Base-by-base conservation (phyloP, 2,888 invertebrate species). In the Argyresthia goedartella region DNA sequence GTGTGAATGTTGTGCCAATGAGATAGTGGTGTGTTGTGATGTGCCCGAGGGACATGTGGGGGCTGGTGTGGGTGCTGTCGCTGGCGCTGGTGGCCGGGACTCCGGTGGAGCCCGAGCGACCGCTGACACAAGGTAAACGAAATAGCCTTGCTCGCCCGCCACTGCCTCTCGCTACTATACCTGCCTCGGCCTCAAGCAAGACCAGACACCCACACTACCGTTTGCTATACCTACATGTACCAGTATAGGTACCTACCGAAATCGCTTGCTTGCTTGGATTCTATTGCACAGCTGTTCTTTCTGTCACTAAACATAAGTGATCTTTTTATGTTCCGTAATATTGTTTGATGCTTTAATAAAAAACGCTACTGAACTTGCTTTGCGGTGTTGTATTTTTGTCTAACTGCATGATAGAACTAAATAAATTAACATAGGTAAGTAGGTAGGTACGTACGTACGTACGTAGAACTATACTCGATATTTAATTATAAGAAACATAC, bases 11-110 rank as follows among this genome's bases (percentile, higher is more conserved):
- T 80, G 84, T 86, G 84, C 81, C 81, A 84, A 86, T 86, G 86
- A 86, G 86, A 85, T 86, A 86, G 86, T 86, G 85, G 67, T 75
- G 82, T 85, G 84, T 71, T 81, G 86, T 86, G 86, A 84, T 84
- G 85, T 82, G 84, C 81, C 76, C 81, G 76, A 81, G 86, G 85
- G 81, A 85, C 80, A 77, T 86, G 81, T 82, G 85, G 85, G 76
- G 81, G 64, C 77, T 79, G 79, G 70, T 85, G 70, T 82, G 81
- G 84, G 72, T 69, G 60, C 70, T 77, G 73, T 72, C 69, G 64
- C 78, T 76, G 69, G 69, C 81, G 69, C 68, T 69, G 62, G 76
- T 76, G 65, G 64, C 69, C 62, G 79, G 77, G 60, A 72, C 81
- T 56, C 86, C 86, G 63, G 67, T 85, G 72, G 84, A 85, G 60